These are phyloP conservation scores for Temnothorax nylanderi DNA, from an alignment of 1,140 invertebrate genomes.

Conservation along the genomic window DNA sequence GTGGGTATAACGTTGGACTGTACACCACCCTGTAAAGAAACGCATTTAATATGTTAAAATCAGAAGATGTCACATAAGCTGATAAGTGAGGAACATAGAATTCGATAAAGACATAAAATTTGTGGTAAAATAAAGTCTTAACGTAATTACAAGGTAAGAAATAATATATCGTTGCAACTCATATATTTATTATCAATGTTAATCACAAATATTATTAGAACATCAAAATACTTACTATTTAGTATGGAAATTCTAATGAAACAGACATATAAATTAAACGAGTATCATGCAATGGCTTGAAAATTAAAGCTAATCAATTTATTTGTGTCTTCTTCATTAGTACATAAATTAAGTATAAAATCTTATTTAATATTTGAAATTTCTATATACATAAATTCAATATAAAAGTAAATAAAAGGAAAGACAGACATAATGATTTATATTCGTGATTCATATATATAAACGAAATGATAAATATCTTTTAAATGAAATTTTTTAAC, in stretches of 20 bases:
- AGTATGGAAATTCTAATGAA: slow-evolving; percentile 35
- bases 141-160: too few species aligned
- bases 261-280: slow-evolving; percentile 76
- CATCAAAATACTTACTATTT: too few species aligned
- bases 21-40: slow-evolving; percentile 93
- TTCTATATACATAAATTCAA: background rate
- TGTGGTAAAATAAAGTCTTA: too few species aligned
- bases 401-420: background rate
- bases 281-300: background rate
- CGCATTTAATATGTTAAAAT: too few species aligned
- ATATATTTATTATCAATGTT: too few species aligned
- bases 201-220: too few species aligned
- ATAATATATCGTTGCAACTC: too few species aligned
- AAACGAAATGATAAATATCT: background rate
- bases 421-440: background rate
- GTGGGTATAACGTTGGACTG: slow-evolving; percentile 97
- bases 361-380: background rate
- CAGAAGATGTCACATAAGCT: too few species aligned
- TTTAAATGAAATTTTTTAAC: slow-evolving; percentile 56
- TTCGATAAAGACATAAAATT: too few species aligned
- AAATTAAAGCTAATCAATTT: background rate
- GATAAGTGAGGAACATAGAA: too few species aligned
- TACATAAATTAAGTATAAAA: background rate
- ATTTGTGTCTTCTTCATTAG: background rate
- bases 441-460: background rate